Percentiles rank a stretch among this genome's conserved stretches.
Conservation (phyloP, 2,113 vertebrate genomes). For the Saguinus imperator region DNA sequence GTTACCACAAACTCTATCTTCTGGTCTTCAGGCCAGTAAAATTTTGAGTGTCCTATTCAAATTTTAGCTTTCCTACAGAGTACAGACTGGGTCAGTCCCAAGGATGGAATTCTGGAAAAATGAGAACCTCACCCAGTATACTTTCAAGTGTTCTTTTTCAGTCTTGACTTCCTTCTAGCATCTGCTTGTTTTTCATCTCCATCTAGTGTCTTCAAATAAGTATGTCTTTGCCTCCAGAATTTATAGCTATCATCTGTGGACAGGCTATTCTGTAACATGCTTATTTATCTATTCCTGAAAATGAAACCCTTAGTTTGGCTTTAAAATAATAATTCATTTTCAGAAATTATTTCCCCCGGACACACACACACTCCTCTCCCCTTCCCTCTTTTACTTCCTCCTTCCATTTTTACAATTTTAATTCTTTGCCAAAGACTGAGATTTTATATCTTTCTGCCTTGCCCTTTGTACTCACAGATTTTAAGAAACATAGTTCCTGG, state of each 20-base stretch:
- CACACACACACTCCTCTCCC: fast-evolving
- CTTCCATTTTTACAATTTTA: background rate
- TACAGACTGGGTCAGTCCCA: too few species aligned
- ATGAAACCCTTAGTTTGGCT: background rate
- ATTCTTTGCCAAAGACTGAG: background rate
- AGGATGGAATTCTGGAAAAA: background rate
- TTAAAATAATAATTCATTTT: background rate
- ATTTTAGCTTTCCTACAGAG: background rate
- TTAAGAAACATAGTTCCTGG: background rate
- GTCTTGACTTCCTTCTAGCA: background rate
- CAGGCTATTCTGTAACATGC: background rate
- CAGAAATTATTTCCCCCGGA: background rate
- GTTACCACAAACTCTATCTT: background rate
- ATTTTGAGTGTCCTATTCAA: background rate
- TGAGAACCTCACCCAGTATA: background rate
- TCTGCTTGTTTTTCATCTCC: background rate
- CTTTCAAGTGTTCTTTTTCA: background rate
- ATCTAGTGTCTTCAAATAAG: background rate
- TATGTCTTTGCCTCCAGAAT: background rate
- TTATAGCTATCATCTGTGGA: background rate
- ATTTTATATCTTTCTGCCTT: background rate
- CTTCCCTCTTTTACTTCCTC: background rate
- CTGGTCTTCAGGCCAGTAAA: background rate
- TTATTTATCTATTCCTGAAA: background rate
- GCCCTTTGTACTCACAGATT: background rate